phyloP scores from a whole-genome alignment of 2,113 vertebrate species.

The Rana temporaria region DNA sequence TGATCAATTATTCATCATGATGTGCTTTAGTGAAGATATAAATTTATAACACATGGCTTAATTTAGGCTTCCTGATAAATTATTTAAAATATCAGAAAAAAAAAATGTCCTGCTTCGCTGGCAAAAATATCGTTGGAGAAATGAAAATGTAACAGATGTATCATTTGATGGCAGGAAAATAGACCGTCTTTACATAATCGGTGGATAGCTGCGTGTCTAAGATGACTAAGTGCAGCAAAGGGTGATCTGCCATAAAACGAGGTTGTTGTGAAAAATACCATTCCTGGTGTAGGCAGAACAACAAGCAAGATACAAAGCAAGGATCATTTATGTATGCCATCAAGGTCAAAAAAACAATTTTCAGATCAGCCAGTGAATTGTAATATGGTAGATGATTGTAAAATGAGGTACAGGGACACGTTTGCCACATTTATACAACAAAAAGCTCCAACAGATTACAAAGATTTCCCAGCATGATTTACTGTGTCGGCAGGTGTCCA shows the following conservation, averaged over 20 bases:
- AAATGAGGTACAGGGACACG: no score
- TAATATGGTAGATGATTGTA: no score
- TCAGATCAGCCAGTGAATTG: no score
- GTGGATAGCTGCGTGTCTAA: background rate
- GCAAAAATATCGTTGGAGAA: background rate
- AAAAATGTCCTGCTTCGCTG: background rate
- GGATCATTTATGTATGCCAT: no score
- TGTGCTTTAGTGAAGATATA: slow-evolving; percentile 31
- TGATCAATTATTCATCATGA: slow-evolving; percentile 42
- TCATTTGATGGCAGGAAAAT: background rate
- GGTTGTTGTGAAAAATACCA: no score
- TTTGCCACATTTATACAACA: no score
- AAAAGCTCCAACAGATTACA: no score
- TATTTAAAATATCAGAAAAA: slow-evolving; percentile 10
- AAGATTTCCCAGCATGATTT: no score
- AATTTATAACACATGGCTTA: slow-evolving; percentile 36
- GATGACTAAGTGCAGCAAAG: background rate
- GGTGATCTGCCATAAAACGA: background rate
- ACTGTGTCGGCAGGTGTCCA: no score
- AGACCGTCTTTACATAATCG: background rate
- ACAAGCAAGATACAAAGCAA: no score
- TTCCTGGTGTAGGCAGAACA: no score
- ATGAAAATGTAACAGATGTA: background rate
- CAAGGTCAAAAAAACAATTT: no score
- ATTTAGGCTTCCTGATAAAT: slow-evolving; percentile 33